Conservation (phyloP, 2,113 vertebrate species). For the Thunnus maccoyii region DNA sequence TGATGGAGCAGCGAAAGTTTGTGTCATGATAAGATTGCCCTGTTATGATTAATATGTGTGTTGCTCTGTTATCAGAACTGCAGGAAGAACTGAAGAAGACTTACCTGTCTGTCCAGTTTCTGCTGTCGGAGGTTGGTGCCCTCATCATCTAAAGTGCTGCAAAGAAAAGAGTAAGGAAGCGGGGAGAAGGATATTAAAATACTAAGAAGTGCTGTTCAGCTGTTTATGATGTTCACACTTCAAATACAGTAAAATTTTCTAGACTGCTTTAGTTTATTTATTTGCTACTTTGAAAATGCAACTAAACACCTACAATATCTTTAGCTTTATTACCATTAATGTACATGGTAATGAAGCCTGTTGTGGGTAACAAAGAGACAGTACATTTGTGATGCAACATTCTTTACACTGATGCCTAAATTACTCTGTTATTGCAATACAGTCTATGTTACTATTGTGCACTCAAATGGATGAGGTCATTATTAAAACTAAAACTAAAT, state of each 20-base stretch:
- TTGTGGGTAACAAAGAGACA: not conserved
- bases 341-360: slow-evolving; percentile 6
- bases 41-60: slow-evolving; percentile 28
- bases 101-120: slow-evolving; percentile 98
- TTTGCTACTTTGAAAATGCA: not conserved
- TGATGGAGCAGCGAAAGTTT: slow-evolving; percentile 24
- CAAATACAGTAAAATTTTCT: slow-evolving; percentile 2
- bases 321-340: slow-evolving; percentile 6
- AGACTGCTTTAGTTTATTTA: slow-evolving; percentile 2
- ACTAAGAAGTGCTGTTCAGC: not conserved
- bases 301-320: not conserved
- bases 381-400: not conserved
- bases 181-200: not conserved
- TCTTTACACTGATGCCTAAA: slow-evolving; percentile 23
- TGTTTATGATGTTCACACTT: not conserved
- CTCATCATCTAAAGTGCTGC: slow-evolving; percentile 97
- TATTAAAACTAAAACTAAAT: slow-evolving; percentile 8
- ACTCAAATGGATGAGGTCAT: not conserved
- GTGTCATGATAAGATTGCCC: slow-evolving; percentile 27
- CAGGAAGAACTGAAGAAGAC: slow-evolving; percentile 41
- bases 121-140: slow-evolving; percentile 96
- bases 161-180: slow-evolving; percentile 67
- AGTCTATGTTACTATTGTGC: not conserved
- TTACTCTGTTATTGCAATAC: not conserved
- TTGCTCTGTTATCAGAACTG: slow-evolving; percentile 9